These are phyloP conservation scores for Aphyosemion australe DNA, from an alignment of 2,113 vertebrate species.

Conservation along the genomic window DNA sequence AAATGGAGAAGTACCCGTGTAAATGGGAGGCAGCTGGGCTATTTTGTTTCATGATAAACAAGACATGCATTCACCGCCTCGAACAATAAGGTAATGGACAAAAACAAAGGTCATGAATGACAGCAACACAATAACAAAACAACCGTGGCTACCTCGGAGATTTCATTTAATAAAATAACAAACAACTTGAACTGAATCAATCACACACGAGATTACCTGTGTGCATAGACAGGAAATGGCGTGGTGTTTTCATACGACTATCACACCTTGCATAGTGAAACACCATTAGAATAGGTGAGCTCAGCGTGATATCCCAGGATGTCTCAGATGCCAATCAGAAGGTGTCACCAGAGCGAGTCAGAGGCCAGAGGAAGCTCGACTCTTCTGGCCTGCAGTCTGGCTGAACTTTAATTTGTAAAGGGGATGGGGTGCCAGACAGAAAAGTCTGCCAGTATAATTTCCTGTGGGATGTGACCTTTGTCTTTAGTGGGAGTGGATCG, in stretches of 20 bases:
- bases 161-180: background rate
- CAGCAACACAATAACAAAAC: background rate
- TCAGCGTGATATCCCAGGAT: slow-evolving; percentile 22
- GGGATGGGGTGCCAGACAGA: slow-evolving; percentile 43
- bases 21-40: slow-evolving; percentile 12
- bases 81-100: background rate
- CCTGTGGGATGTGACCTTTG: slow-evolving; percentile 63
- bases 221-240: background rate
- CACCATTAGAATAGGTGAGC: background rate
- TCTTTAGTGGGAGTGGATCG: slow-evolving; percentile 19
- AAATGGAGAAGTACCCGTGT: background rate
- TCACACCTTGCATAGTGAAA: slow-evolving; percentile 2
- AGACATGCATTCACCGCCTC: background rate
- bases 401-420: slow-evolving; percentile 61
- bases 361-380: slow-evolving; percentile 31
- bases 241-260: background rate
- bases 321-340: slow-evolving; percentile 50
- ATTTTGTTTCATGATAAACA: slow-evolving; percentile 14
- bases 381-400: slow-evolving; percentile 32
- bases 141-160: background rate
- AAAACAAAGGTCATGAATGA: background rate
- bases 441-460: slow-evolving; percentile 67
- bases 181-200: slow-evolving; percentile 15
- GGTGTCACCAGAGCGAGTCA: slow-evolving; percentile 35
- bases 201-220: background rate